Conservation (phyloP, 2,888 invertebrate species). For the Boloria selene region DNA sequence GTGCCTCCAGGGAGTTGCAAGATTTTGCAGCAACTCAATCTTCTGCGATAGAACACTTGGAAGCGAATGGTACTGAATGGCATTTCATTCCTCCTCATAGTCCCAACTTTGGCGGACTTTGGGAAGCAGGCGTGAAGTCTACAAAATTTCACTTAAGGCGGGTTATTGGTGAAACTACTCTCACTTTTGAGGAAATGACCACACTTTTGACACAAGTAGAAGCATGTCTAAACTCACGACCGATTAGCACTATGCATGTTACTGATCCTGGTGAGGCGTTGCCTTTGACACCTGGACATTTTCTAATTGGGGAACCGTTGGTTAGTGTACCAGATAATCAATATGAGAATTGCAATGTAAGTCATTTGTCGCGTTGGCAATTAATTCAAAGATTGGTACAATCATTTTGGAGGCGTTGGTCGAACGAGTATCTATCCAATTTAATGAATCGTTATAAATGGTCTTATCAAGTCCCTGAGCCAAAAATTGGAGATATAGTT, state of each 20-base stretch:
- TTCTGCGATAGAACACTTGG: slow-evolving; percentile 16
- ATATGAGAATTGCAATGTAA: slow-evolving; percentile 20
- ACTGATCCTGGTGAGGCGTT: slow-evolving; percentile 23
- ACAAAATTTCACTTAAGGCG: slow-evolving; percentile 39
- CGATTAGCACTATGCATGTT: slow-evolving; percentile 20
- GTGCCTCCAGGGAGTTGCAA: slow-evolving; percentile 34
- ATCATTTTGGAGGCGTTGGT: slow-evolving; percentile 34
- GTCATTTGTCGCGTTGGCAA: slow-evolving; percentile 34
- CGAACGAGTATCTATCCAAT: slow-evolving; percentile 28
- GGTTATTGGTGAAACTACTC: slow-evolving; percentile 29
- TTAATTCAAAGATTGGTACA: slow-evolving; percentile 32
- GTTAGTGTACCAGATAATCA: slow-evolving; percentile 29
- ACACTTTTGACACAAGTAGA: slow-evolving; percentile 40
- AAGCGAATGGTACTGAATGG: slow-evolving; percentile 31
- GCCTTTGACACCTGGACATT: slow-evolving; percentile 38
- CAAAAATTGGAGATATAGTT: slow-evolving; percentile 35
- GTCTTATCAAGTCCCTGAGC: slow-evolving; percentile 27
- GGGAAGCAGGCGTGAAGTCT: slow-evolving; percentile 29
- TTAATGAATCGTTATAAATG: slow-evolving; percentile 36
- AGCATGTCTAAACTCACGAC: slow-evolving; percentile 43
- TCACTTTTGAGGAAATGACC: slow-evolving; percentile 40
- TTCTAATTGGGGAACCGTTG: slow-evolving; percentile 37
- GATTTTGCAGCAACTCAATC: slow-evolving; percentile 12
- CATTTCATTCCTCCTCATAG: slow-evolving; percentile 40
- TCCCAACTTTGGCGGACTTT: slow-evolving; percentile 41